Evolutionary conservation across 1,140 invertebrate genomes (phyloP), one percentile per base, ranked within the genome.

Genomic region (Drosophila cardini): DNA sequence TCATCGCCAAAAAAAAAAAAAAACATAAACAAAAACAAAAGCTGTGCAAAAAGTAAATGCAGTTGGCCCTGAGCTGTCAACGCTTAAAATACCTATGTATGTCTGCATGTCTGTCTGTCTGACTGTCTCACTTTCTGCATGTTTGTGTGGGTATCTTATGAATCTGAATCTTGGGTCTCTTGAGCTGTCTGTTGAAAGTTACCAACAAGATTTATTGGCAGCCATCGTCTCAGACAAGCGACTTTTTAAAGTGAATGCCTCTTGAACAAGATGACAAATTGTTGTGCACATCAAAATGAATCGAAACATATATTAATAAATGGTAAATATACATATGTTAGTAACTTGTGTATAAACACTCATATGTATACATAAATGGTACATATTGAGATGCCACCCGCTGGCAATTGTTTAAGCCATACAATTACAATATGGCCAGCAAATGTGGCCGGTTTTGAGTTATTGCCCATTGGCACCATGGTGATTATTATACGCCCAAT

Each of bases 21-120:
- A 71, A 67, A n/a, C n/a, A n/a, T n/a, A n/a, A n/a, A n/a, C n/a
- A 61, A 63, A 40, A 52, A 76, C 18, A 76, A 52, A 68, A 65
- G 55, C 52, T 71, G 34, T 30, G 55, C 48, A 77, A 73, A 84
- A 80, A 89, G 84, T 89, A 89, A 89, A 89, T 90, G 84, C 85
- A 90, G 84, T 90, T 84, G 84, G 84, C 84, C 84, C 84, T 87
- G 84, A 87, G 80, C 80, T 89, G 83, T 87, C 83, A 84, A 67
- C 84, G 60, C 57, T 38, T 15, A 13, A 42, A 18, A 64, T 68
- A 50, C 11, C 32, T 18, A 18, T 42, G 21, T 42, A 21, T 38
- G n/a, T 70, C 7, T 61, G 7, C 18, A 7, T 26, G 36, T 45
- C 15, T 46, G 43, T 2, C 9, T 46, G 18, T 18, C 15, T 46